Evolutionary conservation across 1,140 invertebrate genomes (phyloP).

Genomic region (Drosophila lini): DNA sequence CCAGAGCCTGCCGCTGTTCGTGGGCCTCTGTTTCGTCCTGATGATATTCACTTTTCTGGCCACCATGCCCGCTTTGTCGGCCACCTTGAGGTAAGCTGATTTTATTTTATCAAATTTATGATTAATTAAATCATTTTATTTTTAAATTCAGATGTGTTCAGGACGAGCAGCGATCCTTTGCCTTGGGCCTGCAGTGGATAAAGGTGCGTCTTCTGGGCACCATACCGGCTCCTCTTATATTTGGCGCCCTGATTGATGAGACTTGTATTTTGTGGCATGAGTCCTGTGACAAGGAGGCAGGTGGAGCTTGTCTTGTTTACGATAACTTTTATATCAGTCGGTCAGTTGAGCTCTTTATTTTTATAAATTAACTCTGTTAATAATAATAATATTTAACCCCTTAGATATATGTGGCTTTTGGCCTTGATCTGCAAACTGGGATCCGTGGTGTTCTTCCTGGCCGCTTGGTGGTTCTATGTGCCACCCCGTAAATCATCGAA

Average conservation of each 20-base stretch:
- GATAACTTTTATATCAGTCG: conserved; percentile 90
- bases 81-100: conserved; percentile 88
- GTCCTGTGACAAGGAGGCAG: conserved; percentile 85
- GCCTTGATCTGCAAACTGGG: conserved; percentile 88
- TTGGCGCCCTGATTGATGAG: conserved; percentile 93
- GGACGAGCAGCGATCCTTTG: conserved; percentile 93
- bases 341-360: conserved; percentile 74
- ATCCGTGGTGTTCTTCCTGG: conserved; percentile 88
- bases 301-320: conserved; percentile 89
- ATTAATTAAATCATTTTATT: neutral
- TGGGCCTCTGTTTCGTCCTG: conserved; percentile 88
- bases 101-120: neutral
- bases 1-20: conserved; percentile 88
- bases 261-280: conserved; percentile 92
- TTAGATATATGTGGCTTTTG: conserved; percentile 88
- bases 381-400: too few relatives aligned
- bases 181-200: conserved; percentile 94
- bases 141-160: conserved; percentile 88
- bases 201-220: conserved; percentile 92
- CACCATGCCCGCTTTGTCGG: conserved; percentile 91
- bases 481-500: conserved; percentile 82
- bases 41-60: conserved; percentile 92
- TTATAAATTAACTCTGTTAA: neutral
- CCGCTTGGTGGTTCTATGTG: conserved; percentile 89
- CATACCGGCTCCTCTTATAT: conserved; percentile 93